Evolutionary conservation across 2,113 vertebrate genomes (phyloP).

Genomic region (Tragulus kanchil): DNA sequence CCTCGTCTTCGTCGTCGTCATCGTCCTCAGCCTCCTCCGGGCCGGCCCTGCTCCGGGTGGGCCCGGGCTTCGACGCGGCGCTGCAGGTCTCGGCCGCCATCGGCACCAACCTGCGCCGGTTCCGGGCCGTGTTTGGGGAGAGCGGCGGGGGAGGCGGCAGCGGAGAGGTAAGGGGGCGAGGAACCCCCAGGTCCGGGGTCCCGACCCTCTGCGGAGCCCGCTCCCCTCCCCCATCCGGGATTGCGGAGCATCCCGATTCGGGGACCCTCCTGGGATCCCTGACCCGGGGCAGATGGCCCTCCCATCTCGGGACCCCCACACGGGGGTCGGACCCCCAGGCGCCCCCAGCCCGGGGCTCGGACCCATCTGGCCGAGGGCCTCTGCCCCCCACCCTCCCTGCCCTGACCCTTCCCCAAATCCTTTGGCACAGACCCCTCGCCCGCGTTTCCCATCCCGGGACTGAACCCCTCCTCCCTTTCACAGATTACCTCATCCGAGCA

Average conservation of each 20-base stretch:
- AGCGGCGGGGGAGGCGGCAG: constrained; percentile 94
- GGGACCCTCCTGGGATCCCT: constrained; percentile 62
- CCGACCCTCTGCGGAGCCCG: constrained; percentile 74
- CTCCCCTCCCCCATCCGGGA: constrained; percentile 73
- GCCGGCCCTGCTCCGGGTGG: constrained; percentile 88
- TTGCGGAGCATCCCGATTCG: constrained; percentile 68
- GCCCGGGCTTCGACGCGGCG: constrained; percentile 96
- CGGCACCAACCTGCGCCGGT: constrained; percentile 97
- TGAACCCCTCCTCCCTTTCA: constrained; percentile 82
- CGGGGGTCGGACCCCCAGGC: constrained; percentile 35
- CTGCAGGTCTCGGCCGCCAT: constrained; percentile 96
- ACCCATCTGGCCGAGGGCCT: constrained; percentile 25
- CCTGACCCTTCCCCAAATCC: constrained; percentile 72
- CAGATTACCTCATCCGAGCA: constrained; percentile 84
- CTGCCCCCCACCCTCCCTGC: neutral
- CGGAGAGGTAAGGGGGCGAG: constrained; percentile 92
- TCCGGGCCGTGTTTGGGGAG: constrained; percentile 97
- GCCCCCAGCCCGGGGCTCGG: constrained; percentile 27
- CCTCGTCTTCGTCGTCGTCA: constrained; percentile 80
- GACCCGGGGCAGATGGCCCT: constrained; percentile 54
- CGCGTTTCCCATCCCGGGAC: constrained; percentile 80
- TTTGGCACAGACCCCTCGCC: constrained; percentile 75
- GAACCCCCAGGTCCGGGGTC: constrained; percentile 73
- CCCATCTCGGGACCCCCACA: constrained; percentile 38
- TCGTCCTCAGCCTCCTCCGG: constrained; percentile 80